Base-by-base conservation (phyloP, 2,113 vertebrate species). In the Alethe castanea region DNA sequence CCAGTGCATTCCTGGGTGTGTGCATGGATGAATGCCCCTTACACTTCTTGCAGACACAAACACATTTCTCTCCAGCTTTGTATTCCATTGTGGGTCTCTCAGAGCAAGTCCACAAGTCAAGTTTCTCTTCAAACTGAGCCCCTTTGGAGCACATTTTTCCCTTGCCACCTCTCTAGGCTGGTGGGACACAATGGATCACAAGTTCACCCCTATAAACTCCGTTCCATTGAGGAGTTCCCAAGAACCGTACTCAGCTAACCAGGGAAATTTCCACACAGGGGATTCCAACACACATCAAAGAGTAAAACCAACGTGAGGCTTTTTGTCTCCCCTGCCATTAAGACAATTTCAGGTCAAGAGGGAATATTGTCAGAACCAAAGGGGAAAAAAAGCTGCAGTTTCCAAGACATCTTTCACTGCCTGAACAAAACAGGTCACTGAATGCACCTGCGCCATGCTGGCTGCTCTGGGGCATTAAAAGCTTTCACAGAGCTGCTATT, bases 391-490 rank as follows among this genome's bases (percentile, higher is more conserved):
- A 92, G 56, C 80, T 54, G 67, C 64, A 61, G 47, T 70, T 92
- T 92, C 86, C 67, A 69, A 80, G 83, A 47, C 62, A 52, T 80
- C 95, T 86, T 86, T 93, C 88, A 80, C 28, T 59, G 79, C 38
- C 74, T 36, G 92, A 90, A 95, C 74, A 93, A 85, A 94, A 61
- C 57, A 86, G 92, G 95, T 94, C 96, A 88, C 76, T 8, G 67
- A 59, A 66, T 36, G 56, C 92, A 83, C 73, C 92, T 80, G 82
- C 1, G 0, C 87, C 19, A 4, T 3, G 64, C 88, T 47, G 91
- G 33, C 88, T 3, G 0, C 62, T 66, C 86, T 36, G 47, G 6
- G 47, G n/a, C 16, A 59, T 69, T 59, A 62, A 93, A 93, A 77
- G 86, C 94, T 86, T 88, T 72, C 62, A 45, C 52, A 54, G 50